A percentile compares a stretch with the other conserved stretches of the same genome.
phyloP scores from a whole-genome alignment of 2,113 vertebrate genomes.

The Aldabrachelys gigantea region DNA sequence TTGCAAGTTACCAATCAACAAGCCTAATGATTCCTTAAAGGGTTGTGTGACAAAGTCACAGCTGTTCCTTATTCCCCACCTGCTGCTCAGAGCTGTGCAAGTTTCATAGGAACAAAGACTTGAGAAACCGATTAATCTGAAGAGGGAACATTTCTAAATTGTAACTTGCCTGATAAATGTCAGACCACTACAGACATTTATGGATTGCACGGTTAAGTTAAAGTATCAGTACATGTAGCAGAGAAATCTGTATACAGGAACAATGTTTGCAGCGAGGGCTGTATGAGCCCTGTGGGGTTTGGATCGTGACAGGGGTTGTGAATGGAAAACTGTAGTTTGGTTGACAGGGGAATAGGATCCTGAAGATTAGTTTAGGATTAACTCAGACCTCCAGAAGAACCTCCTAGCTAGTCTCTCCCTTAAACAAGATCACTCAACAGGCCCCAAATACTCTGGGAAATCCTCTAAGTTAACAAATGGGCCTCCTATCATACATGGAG shows the following conservation, averaged over 20 bases:
- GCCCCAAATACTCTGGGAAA: neutral
- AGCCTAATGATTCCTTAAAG: neutral
- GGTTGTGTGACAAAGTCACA: neutral
- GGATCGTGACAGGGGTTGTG: neutral
- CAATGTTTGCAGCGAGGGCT: neutral
- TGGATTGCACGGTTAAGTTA: neutral
- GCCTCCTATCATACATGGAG: neutral
- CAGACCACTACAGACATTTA: neutral
- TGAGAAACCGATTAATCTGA: neutral
- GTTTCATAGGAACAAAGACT: neutral
- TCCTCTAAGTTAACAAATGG: neutral
- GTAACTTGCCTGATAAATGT: neutral
- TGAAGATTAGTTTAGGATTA: neutral
- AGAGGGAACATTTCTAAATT: neutral
- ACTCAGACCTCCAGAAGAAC: neutral
- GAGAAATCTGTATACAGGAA: neutral
- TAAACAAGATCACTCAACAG: neutral
- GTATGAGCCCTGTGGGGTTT: fast-evolving
- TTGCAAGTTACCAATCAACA: neutral
- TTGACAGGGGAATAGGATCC: neutral
- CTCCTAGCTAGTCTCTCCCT: neutral
- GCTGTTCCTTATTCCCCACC: neutral
- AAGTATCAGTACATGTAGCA: neutral
- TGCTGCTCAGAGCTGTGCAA: neutral
- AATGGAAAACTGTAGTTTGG: neutral